phyloP scores from a whole-genome alignment of 1,140 invertebrate species.

The Rhynchophorus ferrugineus region DNA sequence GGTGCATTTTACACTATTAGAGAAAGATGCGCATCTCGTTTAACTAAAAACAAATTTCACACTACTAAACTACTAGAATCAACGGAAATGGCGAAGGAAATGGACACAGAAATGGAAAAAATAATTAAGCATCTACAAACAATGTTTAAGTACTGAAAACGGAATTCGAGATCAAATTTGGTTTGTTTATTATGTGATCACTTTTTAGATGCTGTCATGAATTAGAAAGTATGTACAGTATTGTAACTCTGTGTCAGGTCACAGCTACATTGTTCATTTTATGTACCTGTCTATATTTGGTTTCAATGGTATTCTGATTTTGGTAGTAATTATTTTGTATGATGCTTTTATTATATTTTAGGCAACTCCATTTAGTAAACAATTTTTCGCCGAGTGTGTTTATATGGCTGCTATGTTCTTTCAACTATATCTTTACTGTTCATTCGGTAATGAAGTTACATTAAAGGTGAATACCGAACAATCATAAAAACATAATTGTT shows the following conservation, averaged over 20 bases:
- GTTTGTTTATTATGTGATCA: constrained; percentile 6
- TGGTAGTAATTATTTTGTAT: background rate
- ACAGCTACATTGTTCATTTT: constrained; percentile 34
- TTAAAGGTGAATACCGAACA: constrained; percentile 40
- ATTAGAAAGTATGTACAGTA: constrained; percentile 29
- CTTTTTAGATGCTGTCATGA: constrained; percentile 23
- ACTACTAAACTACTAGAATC: constrained; percentile 16
- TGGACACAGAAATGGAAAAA: constrained; percentile 31
- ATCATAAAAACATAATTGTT: no score
- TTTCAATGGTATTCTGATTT: constrained; percentile 30
- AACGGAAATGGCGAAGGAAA: constrained; percentile 13
- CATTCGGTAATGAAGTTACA: constrained; percentile 51
- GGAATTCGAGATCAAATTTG: no score
- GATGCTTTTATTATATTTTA: constrained; percentile 12
- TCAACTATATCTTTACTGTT: constrained; percentile 48
- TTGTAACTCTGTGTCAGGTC: constrained; percentile 33
- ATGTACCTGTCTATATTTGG: constrained; percentile 34
- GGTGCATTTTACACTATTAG: constrained; percentile 32
- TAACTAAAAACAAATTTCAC: background rate
- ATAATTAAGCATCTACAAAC: constrained; percentile 33
- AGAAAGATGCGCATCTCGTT: constrained; percentile 17
- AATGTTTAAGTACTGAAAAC: constrained; percentile 28
- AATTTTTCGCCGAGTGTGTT: constrained; percentile 43
- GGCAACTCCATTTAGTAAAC: constrained; percentile 31
- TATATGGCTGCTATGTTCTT: constrained; percentile 45